Conservation (phyloP, 1,140 invertebrate genomes). For the Monomorium pharaonis region DNA sequence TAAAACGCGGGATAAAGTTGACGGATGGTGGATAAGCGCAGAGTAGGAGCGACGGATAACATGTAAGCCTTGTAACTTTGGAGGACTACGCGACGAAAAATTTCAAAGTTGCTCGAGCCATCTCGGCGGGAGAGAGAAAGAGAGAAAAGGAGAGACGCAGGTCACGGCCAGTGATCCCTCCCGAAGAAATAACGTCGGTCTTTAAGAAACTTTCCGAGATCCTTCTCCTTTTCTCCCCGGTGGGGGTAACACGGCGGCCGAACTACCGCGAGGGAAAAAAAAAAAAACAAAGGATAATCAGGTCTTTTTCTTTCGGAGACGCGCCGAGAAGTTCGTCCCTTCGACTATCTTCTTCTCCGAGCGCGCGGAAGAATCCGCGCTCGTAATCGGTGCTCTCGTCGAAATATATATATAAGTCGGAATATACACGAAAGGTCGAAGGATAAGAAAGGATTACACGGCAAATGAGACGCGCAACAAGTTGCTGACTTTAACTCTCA, state of each 20-base stretch:
- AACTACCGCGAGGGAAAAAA: constrained; percentile 49
- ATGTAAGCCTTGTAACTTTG: constrained; percentile 48
- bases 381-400: not conserved
- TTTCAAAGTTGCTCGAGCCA: constrained; percentile 59
- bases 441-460: not conserved
- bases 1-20: constrained; percentile 69
- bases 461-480: not conserved
- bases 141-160: constrained; percentile 51
- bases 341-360: constrained; percentile 25
- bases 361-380: not conserved
- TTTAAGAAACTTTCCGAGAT: constrained; percentile 72
- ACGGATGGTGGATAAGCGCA: constrained; percentile 54
- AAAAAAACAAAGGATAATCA: constrained; percentile 72
- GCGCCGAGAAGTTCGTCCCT: constrained; percentile 17
- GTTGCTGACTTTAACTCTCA: not conserved
- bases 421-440: not conserved
- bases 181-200: constrained; percentile 31
- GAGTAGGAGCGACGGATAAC: constrained; percentile 47
- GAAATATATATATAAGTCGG: not conserved
- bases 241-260: constrained; percentile 21
- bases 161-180: constrained; percentile 68
- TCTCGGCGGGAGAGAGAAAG: constrained; percentile 19
- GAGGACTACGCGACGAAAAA: constrained; percentile 59
- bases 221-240: not conserved
- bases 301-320: constrained; percentile 62